Percentiles rank a stretch among this genome's conserved stretches.
phyloP scores from a whole-genome alignment of 1,140 invertebrate species.

The Arion vulgaris region DNA sequence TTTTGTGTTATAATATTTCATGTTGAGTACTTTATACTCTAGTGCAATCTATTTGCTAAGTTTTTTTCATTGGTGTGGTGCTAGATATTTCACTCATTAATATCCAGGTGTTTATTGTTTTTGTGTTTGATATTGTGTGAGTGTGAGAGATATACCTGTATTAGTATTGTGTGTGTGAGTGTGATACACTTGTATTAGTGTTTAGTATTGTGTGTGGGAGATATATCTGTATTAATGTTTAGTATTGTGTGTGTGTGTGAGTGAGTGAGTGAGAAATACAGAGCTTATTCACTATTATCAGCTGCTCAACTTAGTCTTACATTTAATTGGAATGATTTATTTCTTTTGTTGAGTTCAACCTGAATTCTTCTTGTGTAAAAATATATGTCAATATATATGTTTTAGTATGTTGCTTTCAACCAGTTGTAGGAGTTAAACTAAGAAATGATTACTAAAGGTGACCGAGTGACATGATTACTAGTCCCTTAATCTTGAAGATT shows the following conservation, averaged over 20 bases:
- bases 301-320: too few relatives aligned
- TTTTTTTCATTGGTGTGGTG: conserved; percentile 6
- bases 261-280: not conserved
- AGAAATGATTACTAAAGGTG: too few relatives aligned
- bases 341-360: too few relatives aligned
- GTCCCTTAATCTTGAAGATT: too few relatives aligned
- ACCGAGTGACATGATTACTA: too few relatives aligned
- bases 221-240: not conserved
- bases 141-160: too few relatives aligned
- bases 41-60: conserved; percentile 1
- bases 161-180: too few relatives aligned
- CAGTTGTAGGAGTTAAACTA: too few relatives aligned
- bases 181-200: not conserved
- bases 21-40: not conserved
- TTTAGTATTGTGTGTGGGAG: not conserved
- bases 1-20: not conserved
- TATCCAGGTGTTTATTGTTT: not conserved
- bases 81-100: not conserved
- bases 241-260: not conserved
- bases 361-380: too few relatives aligned
- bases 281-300: not conserved
- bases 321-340: too few relatives aligned
- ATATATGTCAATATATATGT: too few relatives aligned
- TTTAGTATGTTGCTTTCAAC: too few relatives aligned
- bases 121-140: not conserved